Base-by-base conservation (phyloP, 2,888 invertebrate genomes). In the Oeneis ivallda region DNA sequence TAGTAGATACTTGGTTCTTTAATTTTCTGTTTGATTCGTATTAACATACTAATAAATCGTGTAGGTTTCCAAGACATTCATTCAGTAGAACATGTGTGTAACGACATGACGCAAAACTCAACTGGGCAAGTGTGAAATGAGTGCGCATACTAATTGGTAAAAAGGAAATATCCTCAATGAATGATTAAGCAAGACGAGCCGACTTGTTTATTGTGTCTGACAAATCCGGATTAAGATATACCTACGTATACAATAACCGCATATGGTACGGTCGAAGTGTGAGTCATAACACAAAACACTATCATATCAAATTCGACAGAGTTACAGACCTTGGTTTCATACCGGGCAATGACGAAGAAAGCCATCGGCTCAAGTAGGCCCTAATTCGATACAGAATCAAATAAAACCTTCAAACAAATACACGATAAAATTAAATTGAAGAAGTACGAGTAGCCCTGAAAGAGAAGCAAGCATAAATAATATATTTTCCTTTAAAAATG, bases 81-180 rank as follows among this genome's bases (percentile, higher is more conserved):
- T 62, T 41, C 34, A 32, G 19, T 26, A 47, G 45, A 10, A 72
- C 50, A 76, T 68, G 70, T 79, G 64, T 76, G 83, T 72, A 82
- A 76, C 59, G 56, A 67, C 75, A 75, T 64, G 71, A 74, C 76
- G 79, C 81, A 74, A 78, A 83, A 78, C 79, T 77, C 74, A 39
- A 78, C 77, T 72, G 76, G 74, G 70, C 68, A 73, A 72, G 80
- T 78, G 80, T 81, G 82, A 85, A 84, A 82, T 81, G 85, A 82
- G 84, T 78, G 71, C 87, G 85, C 87, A 79, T 76, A 82, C 79
- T 83, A 85, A 88, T 89, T 88, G 76, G 79, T 88, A 83, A 85
- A 88, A 84, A 89, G 89, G 90, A 90, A 83, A 89, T 84, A 88
- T 89, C 87, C 90, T 89, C 84, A 88, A 89, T 89, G 84, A 87